Evolutionary conservation across 1,140 invertebrate genomes (phyloP).

Genomic region (Drosophila burlai): DNA sequence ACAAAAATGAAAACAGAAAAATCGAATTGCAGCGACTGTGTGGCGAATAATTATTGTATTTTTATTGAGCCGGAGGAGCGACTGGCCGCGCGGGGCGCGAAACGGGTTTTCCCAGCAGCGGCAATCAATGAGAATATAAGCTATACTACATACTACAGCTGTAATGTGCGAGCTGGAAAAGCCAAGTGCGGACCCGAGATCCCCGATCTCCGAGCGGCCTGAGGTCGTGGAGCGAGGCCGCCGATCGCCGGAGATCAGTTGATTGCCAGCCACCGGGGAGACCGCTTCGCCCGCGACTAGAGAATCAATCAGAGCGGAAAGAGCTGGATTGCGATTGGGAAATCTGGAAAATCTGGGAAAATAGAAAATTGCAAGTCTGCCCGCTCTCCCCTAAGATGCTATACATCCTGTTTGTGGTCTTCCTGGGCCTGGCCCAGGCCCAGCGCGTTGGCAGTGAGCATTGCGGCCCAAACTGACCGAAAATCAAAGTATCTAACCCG

Average conservation of each 20-base stretch:
- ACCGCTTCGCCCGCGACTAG: constrained; percentile 15
- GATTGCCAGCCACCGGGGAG: constrained; percentile 52
- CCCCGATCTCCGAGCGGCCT: constrained; percentile 9
- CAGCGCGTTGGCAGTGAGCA: constrained; percentile 39
- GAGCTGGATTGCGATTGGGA: not conserved
- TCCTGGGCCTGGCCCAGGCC: constrained; percentile 1
- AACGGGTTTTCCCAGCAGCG: constrained; percentile 53
- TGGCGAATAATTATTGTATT: constrained; percentile 22
- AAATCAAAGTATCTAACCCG: not conserved
- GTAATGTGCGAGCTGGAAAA: constrained; percentile 32
- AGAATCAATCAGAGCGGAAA: constrained; percentile 22
- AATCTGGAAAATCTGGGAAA: not conserved
- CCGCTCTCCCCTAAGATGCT: not conserved
- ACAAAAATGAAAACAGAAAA: constrained; percentile 6
- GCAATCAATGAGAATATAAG: constrained; percentile 31
- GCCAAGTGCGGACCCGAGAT: constrained; percentile 25
- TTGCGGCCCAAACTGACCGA: not conserved
- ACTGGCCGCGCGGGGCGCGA: constrained; percentile 16
- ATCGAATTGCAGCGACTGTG: not conserved
- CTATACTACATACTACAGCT: no score
- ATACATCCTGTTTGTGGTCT: not conserved
- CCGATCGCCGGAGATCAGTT: constrained; percentile 43
- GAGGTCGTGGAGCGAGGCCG: constrained; percentile 44
- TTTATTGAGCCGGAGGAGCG: constrained; percentile 28
- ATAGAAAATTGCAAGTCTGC: not conserved